Conservation (phyloP, 2,113 vertebrate genomes). For the Sinosuthora webbiana region DNA sequence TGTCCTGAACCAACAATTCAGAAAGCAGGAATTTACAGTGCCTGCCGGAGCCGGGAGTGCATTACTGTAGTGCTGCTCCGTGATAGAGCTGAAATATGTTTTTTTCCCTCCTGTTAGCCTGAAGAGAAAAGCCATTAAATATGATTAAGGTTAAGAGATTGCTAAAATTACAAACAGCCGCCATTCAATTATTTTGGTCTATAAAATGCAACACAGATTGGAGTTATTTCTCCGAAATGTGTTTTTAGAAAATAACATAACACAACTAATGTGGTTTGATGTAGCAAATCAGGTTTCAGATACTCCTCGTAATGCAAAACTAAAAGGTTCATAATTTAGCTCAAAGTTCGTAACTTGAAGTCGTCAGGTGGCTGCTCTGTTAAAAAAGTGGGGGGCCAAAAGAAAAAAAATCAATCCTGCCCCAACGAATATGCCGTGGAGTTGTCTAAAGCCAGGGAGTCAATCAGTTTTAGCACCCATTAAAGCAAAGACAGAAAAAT, state of each 20-base stretch:
- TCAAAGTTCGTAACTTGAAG: slow-evolving; percentile 71
- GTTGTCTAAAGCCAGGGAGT: slow-evolving; percentile 44
- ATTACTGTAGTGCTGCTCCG: slow-evolving; percentile 48
- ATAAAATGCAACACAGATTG: slow-evolving; percentile 81
- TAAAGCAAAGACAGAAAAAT: slow-evolving; percentile 51
- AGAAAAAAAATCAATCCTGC: slow-evolving; percentile 49
- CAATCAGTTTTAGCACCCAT: slow-evolving; percentile 73
- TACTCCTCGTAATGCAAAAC: slow-evolving; percentile 71
- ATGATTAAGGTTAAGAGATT: slow-evolving; percentile 88
- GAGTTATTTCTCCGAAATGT: slow-evolving; percentile 83
- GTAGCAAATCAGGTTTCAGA: slow-evolving; percentile 79
- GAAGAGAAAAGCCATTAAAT: slow-evolving; percentile 86
- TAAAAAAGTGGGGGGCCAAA: slow-evolving; percentile 19
- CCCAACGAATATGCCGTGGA: slow-evolving; percentile 48
- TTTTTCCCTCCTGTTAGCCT: slow-evolving; percentile 77
- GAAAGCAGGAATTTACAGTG: slow-evolving; percentile 76
- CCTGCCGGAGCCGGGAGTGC: slow-evolving; percentile 70
- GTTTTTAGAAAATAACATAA: slow-evolving; percentile 82
- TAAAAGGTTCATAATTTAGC: slow-evolving; percentile 79
- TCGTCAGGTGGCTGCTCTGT: slow-evolving; percentile 43
- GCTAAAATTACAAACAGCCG: slow-evolving; percentile 84
- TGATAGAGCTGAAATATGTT: slow-evolving; percentile 68
- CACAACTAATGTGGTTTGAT: slow-evolving; percentile 80
- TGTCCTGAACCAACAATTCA: slow-evolving; percentile 81
- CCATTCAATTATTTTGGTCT: slow-evolving; percentile 85